These are phyloP conservation scores for Leguminivora glycinivorella DNA, from an alignment of 1,140 invertebrate species.

Conservation along the genomic window DNA sequence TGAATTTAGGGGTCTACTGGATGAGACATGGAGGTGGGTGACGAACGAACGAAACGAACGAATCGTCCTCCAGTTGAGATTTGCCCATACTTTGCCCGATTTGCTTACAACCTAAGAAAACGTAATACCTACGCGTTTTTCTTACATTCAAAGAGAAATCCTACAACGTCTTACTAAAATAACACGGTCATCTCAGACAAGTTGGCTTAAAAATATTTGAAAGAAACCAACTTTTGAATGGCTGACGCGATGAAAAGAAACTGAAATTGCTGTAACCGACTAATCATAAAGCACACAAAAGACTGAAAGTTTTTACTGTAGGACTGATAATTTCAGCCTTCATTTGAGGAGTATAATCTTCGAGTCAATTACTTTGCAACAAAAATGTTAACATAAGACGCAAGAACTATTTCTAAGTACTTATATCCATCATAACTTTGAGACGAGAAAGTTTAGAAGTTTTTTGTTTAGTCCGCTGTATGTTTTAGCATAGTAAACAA, in stretches of 20 bases:
- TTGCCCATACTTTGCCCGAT: too few species aligned
- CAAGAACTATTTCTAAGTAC: neutral
- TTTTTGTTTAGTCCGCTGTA: neutral
- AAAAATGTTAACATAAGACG: constrained; percentile 1
- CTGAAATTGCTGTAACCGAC: neutral
- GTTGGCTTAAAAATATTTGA: neutral
- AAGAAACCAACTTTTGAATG: neutral
- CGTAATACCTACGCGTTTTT: too few species aligned
- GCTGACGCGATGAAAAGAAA: neutral
- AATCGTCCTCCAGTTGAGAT: too few species aligned
- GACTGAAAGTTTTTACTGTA: neutral
- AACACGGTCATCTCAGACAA: neutral
- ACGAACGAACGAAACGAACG: too few species aligned
- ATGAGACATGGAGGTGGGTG: too few species aligned
- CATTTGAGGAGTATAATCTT: neutral
- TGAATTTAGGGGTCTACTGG: too few species aligned
- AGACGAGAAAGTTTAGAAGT: neutral
- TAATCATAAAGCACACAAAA: neutral
- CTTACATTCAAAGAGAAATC: too few species aligned
- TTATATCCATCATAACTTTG: neutral
- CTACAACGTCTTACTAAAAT: neutral
- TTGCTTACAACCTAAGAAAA: too few species aligned
- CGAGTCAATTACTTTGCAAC: neutral
- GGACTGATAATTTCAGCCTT: neutral
- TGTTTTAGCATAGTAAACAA: constrained; percentile 13